Evolutionary conservation across 2,888 invertebrate species (phyloP).

Genomic region (Melieria crassipennis): DNA sequence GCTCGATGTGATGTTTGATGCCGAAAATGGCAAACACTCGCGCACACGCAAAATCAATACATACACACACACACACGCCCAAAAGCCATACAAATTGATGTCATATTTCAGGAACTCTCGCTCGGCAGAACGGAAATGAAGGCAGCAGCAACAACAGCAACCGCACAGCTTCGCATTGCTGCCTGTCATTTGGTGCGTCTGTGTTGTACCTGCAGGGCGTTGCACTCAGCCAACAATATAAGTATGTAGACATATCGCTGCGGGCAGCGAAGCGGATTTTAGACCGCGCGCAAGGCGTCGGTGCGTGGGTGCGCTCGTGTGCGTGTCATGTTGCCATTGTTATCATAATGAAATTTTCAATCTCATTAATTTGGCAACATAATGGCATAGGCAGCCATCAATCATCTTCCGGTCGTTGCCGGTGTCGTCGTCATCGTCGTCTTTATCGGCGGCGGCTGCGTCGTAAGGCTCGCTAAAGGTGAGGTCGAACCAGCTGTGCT

Average conservation of each 20-base stretch:
- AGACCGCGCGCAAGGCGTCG: not conserved
- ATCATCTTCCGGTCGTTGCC: slow-evolving; percentile 28
- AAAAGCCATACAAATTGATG: slow-evolving; percentile 9
- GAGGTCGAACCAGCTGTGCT: too few species aligned
- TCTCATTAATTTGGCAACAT: slow-evolving; percentile 35
- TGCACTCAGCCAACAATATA: not conserved
- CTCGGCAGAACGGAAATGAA: not conserved
- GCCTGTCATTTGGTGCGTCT: not conserved
- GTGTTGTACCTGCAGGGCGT: not conserved
- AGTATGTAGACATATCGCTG: not conserved
- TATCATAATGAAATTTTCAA: slow-evolving; percentile 36
- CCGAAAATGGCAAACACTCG: not conserved
- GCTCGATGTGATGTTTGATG: too few species aligned
- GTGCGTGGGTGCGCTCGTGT: not conserved
- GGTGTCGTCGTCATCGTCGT: not conserved
- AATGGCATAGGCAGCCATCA: slow-evolving; percentile 32
- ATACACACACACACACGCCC: not conserved
- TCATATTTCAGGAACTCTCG: slow-evolving; percentile 5
- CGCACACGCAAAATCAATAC: not conserved
- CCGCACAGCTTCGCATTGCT: not conserved
- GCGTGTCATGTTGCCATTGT: slow-evolving; percentile 21
- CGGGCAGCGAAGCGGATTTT: not conserved
- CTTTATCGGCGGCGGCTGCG: too few species aligned
- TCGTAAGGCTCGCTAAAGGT: too few species aligned
- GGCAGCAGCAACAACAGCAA: not conserved